A percentile compares a stretch with the other conserved stretches of the same genome.
These are phyloP conservation scores for Oncorhynchus tshawytscha DNA, from an alignment of 2,113 vertebrate genomes.

Conservation along the genomic window DNA sequence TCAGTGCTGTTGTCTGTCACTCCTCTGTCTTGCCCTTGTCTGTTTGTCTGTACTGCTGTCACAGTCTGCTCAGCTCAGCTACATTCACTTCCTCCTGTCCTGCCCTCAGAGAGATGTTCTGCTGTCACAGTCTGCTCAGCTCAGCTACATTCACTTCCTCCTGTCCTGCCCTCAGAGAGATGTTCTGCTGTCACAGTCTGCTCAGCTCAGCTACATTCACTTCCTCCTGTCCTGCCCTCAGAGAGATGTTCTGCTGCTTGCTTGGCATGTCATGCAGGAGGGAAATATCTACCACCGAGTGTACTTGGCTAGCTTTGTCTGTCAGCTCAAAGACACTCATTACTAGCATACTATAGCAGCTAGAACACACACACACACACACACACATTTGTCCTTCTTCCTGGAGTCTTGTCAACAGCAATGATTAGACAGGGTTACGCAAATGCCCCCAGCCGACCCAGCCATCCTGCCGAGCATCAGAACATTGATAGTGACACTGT, in stretches of 20 bases:
- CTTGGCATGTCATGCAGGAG: neutral
- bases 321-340: slow-evolving; percentile 9
- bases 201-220: neutral
- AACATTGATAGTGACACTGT: slow-evolving; percentile 16
- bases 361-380: neutral
- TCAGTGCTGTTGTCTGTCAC: too few species aligned
- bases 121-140: too few species aligned
- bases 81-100: too few species aligned
- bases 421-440: slow-evolving; percentile 48
- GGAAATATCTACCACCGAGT: neutral
- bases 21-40: too few species aligned
- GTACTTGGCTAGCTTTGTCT: neutral
- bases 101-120: too few species aligned
- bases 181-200: too few species aligned
- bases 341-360: too few species aligned
- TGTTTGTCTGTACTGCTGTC: too few species aligned
- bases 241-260: neutral
- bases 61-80: too few species aligned
- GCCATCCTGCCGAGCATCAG: slow-evolving; percentile 10
- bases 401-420: slow-evolving; percentile 28
- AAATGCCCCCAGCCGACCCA: slow-evolving; percentile 27
- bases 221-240: neutral
- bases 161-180: too few species aligned
- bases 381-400: slow-evolving; percentile 8
- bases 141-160: too few species aligned